These are phyloP conservation scores for Druon quercuslanigerum DNA, from an alignment of 1,140 invertebrate genomes.

Conservation along the genomic window DNA sequence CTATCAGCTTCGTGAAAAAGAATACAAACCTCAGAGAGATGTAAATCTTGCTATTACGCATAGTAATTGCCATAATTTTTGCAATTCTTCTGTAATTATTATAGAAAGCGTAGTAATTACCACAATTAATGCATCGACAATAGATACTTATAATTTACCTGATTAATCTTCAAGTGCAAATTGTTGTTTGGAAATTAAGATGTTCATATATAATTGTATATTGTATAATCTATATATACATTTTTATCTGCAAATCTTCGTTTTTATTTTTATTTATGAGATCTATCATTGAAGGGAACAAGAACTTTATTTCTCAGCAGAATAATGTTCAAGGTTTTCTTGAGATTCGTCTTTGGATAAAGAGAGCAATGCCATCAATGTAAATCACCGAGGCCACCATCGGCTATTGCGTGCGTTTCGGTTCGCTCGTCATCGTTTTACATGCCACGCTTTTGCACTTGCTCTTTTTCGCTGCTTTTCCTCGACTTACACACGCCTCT, in stretches of 20 bases:
- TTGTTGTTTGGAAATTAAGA: background rate
- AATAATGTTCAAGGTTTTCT: constrained; percentile 1
- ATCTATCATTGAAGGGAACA: background rate
- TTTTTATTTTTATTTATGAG: background rate
- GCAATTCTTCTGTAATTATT: constrained; percentile 16
- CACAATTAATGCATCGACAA: constrained; percentile 23
- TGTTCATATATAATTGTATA: too few species aligned
- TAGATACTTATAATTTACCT: background rate
- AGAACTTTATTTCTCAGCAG: background rate
- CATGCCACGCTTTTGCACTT: constrained; percentile 35
- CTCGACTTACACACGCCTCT: background rate
- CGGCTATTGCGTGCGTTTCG: constrained; percentile 62
- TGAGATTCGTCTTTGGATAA: constrained; percentile 41
- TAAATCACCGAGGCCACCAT: constrained; percentile 34
- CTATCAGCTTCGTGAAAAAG: constrained; percentile 1
- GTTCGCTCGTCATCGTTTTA: constrained; percentile 52
- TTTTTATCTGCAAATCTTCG: background rate
- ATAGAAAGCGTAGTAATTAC: constrained; percentile 25
- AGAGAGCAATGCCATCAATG: constrained; percentile 38
- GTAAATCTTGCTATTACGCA: constrained; percentile 22
- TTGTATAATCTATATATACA: background rate
- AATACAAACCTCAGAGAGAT: constrained; percentile 18
- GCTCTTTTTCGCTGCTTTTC: constrained; percentile 27
- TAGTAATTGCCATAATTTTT: constrained; percentile 20
- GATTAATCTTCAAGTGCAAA: background rate